Conservation (phyloP, 2,888 invertebrate species). For the Stenolophus ochropezus region DNA sequence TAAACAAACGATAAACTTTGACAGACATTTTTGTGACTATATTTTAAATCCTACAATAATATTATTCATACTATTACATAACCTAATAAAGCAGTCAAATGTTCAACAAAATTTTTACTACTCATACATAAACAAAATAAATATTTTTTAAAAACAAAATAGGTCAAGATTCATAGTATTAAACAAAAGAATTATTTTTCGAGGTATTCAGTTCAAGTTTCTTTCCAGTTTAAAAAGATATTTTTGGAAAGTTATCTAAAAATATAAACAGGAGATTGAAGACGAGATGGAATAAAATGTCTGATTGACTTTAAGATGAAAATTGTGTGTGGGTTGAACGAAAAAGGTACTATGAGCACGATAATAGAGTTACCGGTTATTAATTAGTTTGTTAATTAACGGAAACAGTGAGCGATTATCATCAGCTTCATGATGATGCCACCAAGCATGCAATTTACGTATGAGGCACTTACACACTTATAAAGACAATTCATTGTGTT, state of each 20-base stretch:
- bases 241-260: slow-evolving; percentile 32
- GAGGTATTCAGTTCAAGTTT: slow-evolving; percentile 24
- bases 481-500: neutral
- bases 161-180: neutral
- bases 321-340: neutral
- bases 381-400: slow-evolving; percentile 57
- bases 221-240: neutral
- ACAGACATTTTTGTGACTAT: neutral
- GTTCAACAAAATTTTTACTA: neutral
- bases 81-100: neutral
- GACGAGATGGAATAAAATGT: slow-evolving; percentile 3
- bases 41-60: neutral
- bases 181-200: neutral
- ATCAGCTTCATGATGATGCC: neutral
- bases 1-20: slow-evolving; percentile 34
- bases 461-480: neutral
- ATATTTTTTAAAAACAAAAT: neutral
- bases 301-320: neutral
- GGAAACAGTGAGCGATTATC: slow-evolving; percentile 26
- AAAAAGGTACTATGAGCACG: neutral
- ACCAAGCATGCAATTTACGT: slow-evolving; percentile 10
- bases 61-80: neutral
- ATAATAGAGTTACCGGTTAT: slow-evolving; percentile 24
- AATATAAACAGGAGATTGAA: slow-evolving; percentile 5
- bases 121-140: no score